Evolutionary conservation across 2,113 vertebrate genomes (phyloP).

Genomic region (Zosterops japonicus): DNA sequence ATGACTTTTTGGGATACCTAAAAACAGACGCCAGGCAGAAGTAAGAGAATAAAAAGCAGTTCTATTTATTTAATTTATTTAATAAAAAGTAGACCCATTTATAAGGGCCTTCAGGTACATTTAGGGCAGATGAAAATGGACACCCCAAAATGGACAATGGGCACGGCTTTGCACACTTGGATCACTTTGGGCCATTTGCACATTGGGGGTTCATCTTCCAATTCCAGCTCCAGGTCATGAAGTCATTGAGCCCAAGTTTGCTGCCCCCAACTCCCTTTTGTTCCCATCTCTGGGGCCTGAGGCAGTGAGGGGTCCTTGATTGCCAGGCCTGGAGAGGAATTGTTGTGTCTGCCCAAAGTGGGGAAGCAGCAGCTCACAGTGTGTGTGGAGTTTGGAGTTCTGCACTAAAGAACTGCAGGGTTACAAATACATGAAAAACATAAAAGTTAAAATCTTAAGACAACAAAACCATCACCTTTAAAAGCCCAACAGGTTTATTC

Average conservation of each 20-base stretch:
- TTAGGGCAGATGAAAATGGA: background rate
- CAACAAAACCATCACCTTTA: background rate
- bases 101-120: background rate
- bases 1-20: background rate
- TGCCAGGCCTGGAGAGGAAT: no score
- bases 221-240: no score
- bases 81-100: background rate
- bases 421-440: background rate
- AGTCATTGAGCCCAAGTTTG: no score
- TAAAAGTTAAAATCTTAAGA: accelerated
- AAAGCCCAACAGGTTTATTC: background rate
- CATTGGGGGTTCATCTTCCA: no score
- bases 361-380: background rate
- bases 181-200: no score
- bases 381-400: background rate
- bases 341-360: no score
- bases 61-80: background rate
- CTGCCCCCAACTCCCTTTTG: no score
- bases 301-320: no score
- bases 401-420: background rate
- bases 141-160: background rate
- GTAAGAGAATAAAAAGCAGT: background rate
- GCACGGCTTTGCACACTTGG: no score
- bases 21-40: background rate
- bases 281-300: no score